Evolutionary conservation across 2,888 invertebrate species (phyloP).

Genomic region (Dorcus parallelipipedus): DNA sequence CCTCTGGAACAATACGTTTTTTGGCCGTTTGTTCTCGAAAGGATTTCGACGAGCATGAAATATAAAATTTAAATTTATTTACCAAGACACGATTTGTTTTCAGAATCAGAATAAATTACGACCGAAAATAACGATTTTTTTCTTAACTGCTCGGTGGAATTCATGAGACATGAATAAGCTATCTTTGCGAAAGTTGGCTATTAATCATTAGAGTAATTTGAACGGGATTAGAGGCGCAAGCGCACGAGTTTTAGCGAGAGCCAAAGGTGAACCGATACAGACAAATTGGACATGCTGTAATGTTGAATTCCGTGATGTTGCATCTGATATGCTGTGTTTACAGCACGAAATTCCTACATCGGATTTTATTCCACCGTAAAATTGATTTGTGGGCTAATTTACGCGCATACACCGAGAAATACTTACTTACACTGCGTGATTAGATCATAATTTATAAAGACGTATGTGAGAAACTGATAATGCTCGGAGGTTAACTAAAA

Average conservation of each 20-base stretch:
- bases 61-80: no score
- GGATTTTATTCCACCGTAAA: constrained; percentile 27
- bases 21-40: no score
- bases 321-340: constrained; percentile 25
- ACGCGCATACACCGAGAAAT: constrained; percentile 8
- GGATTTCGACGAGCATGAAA: no score
- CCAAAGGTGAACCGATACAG: constrained; percentile 26
- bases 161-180: background rate
- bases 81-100: no score
- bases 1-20: no score
- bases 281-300: constrained; percentile 26
- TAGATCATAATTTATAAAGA: constrained; percentile 9
- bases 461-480: constrained; percentile 6
- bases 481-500: constrained; percentile 2
- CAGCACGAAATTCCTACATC: constrained; percentile 24
- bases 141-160: background rate
- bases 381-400: constrained; percentile 28
- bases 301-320: constrained; percentile 26
- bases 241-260: background rate
- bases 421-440: constrained; percentile 5
- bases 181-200: constrained; percentile 2
- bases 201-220: constrained; percentile 9
- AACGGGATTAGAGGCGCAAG: constrained; percentile 4
- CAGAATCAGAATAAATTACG: constrained; percentile 3
- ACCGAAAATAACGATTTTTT: constrained; percentile 3